phyloP scores from a whole-genome alignment of 2,113 vertebrate species.

The Neogale vison region DNA sequence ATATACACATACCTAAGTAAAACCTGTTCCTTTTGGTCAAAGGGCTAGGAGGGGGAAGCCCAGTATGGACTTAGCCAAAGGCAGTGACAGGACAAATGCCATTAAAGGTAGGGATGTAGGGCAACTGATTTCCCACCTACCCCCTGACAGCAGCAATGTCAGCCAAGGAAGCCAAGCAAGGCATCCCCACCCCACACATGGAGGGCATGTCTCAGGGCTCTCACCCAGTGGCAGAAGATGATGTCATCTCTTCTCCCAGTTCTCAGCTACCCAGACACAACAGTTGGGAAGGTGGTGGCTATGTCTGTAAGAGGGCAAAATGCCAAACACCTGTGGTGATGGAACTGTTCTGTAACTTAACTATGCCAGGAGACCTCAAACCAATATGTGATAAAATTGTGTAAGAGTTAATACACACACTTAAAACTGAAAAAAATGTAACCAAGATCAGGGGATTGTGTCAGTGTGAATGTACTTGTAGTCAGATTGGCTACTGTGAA shows the following conservation, averaged over 20 bases:
- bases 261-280: background rate
- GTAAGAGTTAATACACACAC: background rate
- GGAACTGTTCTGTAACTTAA: background rate
- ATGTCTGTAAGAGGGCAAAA: background rate
- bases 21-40: background rate
- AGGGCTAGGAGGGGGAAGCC: background rate
- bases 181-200: background rate
- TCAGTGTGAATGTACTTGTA: background rate
- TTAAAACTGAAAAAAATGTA: background rate
- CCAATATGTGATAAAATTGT: background rate
- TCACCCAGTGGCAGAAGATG: background rate
- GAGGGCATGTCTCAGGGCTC: background rate
- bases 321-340: background rate
- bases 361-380: background rate
- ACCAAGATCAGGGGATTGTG: background rate
- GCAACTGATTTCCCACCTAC: background rate
- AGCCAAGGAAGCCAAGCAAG: background rate
- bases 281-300: background rate
- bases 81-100: no score
- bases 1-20: background rate
- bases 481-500: background rate
- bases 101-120: background rate
- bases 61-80: background rate
- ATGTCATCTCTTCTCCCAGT: background rate
- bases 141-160: background rate